Evolutionary conservation across 2,888 invertebrate species (phyloP).

Genomic region (Mimas tiliae): DNA sequence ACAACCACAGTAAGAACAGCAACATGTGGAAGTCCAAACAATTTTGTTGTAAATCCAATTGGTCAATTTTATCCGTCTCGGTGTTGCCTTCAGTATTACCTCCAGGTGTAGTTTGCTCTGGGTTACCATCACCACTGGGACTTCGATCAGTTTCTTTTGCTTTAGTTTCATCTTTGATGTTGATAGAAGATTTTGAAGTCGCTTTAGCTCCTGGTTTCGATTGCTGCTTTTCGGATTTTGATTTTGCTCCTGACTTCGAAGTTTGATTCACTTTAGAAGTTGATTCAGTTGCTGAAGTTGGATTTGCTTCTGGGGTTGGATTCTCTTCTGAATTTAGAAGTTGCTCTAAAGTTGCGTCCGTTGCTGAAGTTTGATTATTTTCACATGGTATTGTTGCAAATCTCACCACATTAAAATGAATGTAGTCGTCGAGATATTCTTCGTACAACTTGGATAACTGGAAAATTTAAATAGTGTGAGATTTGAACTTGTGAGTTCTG

Average conservation of each 20-base stretch:
- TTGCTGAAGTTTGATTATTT: slow-evolving; percentile 6
- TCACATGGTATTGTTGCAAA: slow-evolving; percentile 46
- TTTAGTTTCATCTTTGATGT: slow-evolving; percentile 23
- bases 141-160: slow-evolving; percentile 33
- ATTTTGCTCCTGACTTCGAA: not conserved
- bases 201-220: not conserved
- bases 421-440: slow-evolving; percentile 88
- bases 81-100: not conserved
- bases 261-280: not conserved
- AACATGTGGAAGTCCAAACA: slow-evolving; percentile 90
- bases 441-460: slow-evolving; percentile 91
- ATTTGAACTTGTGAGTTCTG: not conserved
- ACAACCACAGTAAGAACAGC: slow-evolving; percentile 88
- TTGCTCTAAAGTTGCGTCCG: not conserved
- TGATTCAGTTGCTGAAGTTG: not conserved
- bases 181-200: slow-evolving; percentile 2
- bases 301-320: not conserved
- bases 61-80: slow-evolving; percentile 27
- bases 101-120: too few relatives aligned
- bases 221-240: too few relatives aligned
- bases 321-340: not conserved
- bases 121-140: slow-evolving; percentile 31
- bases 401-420: slow-evolving; percentile 78
- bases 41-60: slow-evolving; percentile 64
- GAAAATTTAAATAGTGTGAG: slow-evolving; percentile 1